These are phyloP conservation scores for Paratilapia polleni DNA, from an alignment of 2,113 vertebrate species.

Conservation along the genomic window DNA sequence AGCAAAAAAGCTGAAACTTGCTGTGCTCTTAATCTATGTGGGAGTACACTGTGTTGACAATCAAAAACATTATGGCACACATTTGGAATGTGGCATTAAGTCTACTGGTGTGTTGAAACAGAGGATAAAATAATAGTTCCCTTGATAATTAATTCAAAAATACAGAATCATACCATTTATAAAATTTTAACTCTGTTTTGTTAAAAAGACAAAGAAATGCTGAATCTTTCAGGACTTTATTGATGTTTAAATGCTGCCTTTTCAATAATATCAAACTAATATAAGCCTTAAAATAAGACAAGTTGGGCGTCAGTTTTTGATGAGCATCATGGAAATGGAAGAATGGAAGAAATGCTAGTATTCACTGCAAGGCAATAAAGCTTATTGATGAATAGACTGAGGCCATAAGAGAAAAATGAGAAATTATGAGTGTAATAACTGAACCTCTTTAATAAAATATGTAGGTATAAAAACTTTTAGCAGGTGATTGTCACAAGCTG, in stretches of 20 bases:
- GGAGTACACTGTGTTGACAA: neutral
- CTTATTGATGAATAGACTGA: neutral
- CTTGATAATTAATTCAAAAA: neutral
- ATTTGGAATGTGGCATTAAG: neutral
- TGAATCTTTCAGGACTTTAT: neutral
- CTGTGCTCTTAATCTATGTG: neutral
- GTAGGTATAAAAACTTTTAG: neutral
- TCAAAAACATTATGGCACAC: neutral
- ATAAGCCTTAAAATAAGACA: no score
- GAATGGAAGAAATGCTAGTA: neutral
- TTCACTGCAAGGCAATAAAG: constrained; percentile 11
- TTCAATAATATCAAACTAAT: no score
- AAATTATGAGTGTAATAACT: constrained; percentile 7
- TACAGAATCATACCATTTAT: no score
- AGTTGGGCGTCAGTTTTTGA: neutral
- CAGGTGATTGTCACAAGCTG: neutral
- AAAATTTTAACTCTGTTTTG: neutral
- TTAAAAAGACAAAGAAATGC: neutral
- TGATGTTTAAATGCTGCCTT: no score
- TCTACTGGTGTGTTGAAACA: neutral
- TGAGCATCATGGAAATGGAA: neutral
- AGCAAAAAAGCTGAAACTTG: neutral
- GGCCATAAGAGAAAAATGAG: constrained; percentile 6
- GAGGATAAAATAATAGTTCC: neutral
- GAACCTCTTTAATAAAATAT: constrained; percentile 29